phyloP scores from a whole-genome alignment of 2,113 vertebrate genomes.

The Neopipo cinnamomea region DNA sequence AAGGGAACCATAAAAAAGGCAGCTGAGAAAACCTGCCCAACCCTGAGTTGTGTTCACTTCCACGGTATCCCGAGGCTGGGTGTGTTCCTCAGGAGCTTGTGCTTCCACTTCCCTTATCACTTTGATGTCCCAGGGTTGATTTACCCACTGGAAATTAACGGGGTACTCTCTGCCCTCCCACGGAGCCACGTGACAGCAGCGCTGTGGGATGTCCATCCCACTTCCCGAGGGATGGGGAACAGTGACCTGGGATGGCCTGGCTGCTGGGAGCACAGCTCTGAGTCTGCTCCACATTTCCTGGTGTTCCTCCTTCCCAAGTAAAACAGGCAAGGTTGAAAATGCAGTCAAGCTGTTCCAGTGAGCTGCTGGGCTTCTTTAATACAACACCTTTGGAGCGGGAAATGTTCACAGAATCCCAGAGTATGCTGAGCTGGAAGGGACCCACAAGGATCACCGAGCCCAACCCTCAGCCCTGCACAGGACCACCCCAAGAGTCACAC shows the following conservation, averaged over 20 bases:
- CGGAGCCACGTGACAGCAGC: fast-evolving
- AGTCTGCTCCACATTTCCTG: neutral
- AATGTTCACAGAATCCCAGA: neutral
- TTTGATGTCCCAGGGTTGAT: neutral
- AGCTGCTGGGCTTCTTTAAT: fast-evolving
- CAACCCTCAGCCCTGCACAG: neutral
- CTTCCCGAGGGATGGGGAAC: neutral
- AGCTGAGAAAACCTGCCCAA: neutral
- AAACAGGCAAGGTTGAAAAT: neutral
- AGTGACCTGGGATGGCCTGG: neutral
- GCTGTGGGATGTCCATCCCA: neutral
- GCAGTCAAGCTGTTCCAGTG: neutral
- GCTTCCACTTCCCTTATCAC: neutral
- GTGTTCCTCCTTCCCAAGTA: neutral
- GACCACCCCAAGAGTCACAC: neutral
- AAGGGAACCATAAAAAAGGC: neutral
- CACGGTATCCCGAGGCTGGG: neutral
- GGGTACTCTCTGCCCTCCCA: neutral
- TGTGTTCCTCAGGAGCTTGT: neutral
- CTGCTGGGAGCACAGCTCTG: neutral
- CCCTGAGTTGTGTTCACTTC: neutral
- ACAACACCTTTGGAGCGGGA: neutral
- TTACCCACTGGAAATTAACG: fast-evolving
- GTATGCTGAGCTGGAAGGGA: neutral
- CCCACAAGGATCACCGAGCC: neutral